phyloP scores from a whole-genome alignment of 1,140 invertebrate species.

The Paralvinella palmiformis region DNA sequence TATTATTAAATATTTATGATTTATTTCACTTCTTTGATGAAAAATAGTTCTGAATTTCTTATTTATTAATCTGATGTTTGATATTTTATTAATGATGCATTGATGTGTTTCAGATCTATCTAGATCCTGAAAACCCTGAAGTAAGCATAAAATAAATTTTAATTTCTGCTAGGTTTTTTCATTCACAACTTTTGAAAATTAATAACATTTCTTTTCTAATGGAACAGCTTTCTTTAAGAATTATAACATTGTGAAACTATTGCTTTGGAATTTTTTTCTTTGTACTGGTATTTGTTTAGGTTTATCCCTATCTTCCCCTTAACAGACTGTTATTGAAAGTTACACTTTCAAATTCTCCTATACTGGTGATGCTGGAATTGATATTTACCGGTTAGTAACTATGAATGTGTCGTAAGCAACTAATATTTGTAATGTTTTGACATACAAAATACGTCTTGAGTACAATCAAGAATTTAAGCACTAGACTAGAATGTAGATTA shows the following conservation, averaged over 20 bases:
- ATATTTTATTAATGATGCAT: neutral
- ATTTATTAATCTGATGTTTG: neutral
- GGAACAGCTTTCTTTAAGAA: too few relatives aligned
- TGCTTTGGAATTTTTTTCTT: too few relatives aligned
- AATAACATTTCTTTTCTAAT: too few relatives aligned
- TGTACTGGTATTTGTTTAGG: too few relatives aligned
- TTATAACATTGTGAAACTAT: too few relatives aligned
- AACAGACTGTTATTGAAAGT: conserved; percentile 47
- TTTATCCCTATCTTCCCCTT: too few relatives aligned
- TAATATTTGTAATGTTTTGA: too few relatives aligned
- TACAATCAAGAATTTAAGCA: too few relatives aligned
- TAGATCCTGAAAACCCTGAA: conserved; percentile 41
- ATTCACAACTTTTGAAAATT: neutral
- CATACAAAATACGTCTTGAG: too few relatives aligned
- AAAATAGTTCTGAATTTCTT: neutral
- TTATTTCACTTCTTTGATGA: neutral
- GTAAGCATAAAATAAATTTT: conserved; percentile 26
- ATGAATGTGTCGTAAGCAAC: too few relatives aligned
- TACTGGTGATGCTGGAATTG: conserved; percentile 34
- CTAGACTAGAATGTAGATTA: too few relatives aligned
- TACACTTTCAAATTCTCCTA: conserved; percentile 49
- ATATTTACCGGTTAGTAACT: conserved; percentile 45
- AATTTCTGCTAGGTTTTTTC: neutral
- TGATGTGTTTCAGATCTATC: conserved; percentile 37
- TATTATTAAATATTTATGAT: neutral